Conservation (phyloP, 1,140 invertebrate genomes). For the Cydia amplana region DNA sequence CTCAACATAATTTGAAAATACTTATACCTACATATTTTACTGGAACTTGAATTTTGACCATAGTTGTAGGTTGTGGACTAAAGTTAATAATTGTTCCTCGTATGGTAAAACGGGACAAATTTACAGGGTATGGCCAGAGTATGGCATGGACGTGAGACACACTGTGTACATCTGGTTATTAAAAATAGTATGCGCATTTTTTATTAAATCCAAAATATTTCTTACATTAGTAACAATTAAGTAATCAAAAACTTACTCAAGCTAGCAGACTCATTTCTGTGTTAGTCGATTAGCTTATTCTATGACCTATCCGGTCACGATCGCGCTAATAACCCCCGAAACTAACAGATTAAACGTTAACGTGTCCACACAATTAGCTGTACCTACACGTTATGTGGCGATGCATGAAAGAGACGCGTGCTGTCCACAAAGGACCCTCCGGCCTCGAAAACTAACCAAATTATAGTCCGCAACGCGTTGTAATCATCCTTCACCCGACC, state of each 20-base stretch:
- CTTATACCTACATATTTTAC: too few relatives aligned
- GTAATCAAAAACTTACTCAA: not conserved
- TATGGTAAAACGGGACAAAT: too few relatives aligned
- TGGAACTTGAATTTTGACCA: too few relatives aligned
- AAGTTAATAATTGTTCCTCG: too few relatives aligned
- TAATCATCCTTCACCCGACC: constrained; percentile 1
- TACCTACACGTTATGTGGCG: not conserved
- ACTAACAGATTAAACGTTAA: constrained; percentile 26
- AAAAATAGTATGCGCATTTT: too few relatives aligned
- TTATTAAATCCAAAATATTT: too few relatives aligned
- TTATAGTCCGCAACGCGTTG: not conserved
- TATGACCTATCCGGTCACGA: constrained; percentile 15
- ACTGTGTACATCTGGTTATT: too few relatives aligned
- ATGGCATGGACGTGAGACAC: too few relatives aligned
- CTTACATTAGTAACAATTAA: too few relatives aligned
- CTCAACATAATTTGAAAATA: too few relatives aligned
- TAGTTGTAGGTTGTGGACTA: too few relatives aligned
- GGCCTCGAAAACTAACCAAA: constrained; percentile 21
- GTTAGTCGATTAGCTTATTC: constrained; percentile 13
- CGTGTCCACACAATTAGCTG: constrained; percentile 8
- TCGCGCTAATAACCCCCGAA: constrained; percentile 11
- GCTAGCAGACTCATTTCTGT: not conserved
- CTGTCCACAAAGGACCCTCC: constrained; percentile 10
- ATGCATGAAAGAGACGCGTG: not conserved
- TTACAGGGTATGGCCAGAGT: too few relatives aligned